Evolutionary conservation across 2,797 vertebrate genomes (phyloP).

Genomic region (Cynopterus sphinx): DNA sequence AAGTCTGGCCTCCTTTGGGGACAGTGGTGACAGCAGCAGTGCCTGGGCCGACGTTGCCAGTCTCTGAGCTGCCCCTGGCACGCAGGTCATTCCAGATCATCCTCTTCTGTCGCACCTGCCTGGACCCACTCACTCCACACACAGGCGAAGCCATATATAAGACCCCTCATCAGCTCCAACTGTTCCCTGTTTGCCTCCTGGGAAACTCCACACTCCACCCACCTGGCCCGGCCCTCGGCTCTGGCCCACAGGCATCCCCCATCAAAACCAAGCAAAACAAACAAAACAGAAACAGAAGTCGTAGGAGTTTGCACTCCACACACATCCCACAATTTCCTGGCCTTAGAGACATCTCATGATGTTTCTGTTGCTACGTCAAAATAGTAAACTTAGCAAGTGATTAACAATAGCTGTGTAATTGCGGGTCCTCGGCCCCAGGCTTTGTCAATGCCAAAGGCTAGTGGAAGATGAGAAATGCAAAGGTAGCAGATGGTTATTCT

Average conservation of each 20-base stretch:
- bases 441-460: neutral
- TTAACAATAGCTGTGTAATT: neutral
- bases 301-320: neutral
- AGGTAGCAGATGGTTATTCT: neutral
- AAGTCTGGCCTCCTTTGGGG: neutral
- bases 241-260: neutral
- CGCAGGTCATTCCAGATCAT: neutral
- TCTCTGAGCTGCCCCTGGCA: neutral
- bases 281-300: neutral
- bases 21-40: no score
- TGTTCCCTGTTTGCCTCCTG: neutral
- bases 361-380: neutral
- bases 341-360: neutral
- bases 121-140: neutral
- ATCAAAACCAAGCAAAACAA: neutral
- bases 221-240: neutral
- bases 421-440: neutral
- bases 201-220: neutral
- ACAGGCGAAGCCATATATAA: neutral
- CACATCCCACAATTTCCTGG: neutral
- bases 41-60: accelerated
- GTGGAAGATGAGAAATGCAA: neutral
- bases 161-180: neutral
- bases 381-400: neutral
- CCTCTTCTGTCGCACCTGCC: no score